A percentile compares a stretch with the other conserved stretches of the same genome.
Evolutionary conservation across 53 echinoderm and acorn worm species (phyloP).

Genomic region (Mesocentrotus franciscanus): DNA sequence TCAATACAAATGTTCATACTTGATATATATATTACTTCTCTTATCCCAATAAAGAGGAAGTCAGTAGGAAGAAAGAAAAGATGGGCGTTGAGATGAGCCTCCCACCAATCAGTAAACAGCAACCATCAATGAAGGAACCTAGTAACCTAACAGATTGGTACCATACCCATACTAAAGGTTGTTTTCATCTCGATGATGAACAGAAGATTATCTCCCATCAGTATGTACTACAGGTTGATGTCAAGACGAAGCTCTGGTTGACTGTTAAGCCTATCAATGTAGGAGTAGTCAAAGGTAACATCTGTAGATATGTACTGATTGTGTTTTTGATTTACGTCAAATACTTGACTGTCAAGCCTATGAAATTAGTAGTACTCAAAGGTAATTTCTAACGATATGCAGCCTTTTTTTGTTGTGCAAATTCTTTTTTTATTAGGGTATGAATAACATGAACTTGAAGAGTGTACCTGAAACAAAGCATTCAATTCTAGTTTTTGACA

Average conservation of each 20-base stretch:
- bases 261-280: slow-evolving; percentile 81
- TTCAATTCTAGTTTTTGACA: too few relatives aligned
- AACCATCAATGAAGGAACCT: slow-evolving; percentile 79
- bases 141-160: slow-evolving; percentile 86
- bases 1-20: too few relatives aligned
- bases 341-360: background rate
- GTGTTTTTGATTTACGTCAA: slow-evolving; percentile 39
- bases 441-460: too few relatives aligned
- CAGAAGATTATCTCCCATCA: slow-evolving; percentile 86
- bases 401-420: too few relatives aligned
- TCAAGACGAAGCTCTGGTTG: slow-evolving; percentile 87
- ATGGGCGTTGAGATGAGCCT: slow-evolving; percentile 67
- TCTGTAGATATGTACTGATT: background rate
- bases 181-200: slow-evolving; percentile 90
- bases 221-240: slow-evolving; percentile 83
- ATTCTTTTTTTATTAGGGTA: too few relatives aligned
- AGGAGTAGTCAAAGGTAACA: slow-evolving; percentile 72
- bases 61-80: slow-evolving; percentile 51
- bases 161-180: slow-evolving; percentile 85
- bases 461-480: too few relatives aligned
- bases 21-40: background rate
- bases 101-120: slow-evolving; percentile 78
- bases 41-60: background rate
- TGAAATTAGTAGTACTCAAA: background rate
- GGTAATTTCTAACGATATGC: background rate